Conservation (phyloP, 2,888 invertebrate species). For the Microplitis deprimator region DNA sequence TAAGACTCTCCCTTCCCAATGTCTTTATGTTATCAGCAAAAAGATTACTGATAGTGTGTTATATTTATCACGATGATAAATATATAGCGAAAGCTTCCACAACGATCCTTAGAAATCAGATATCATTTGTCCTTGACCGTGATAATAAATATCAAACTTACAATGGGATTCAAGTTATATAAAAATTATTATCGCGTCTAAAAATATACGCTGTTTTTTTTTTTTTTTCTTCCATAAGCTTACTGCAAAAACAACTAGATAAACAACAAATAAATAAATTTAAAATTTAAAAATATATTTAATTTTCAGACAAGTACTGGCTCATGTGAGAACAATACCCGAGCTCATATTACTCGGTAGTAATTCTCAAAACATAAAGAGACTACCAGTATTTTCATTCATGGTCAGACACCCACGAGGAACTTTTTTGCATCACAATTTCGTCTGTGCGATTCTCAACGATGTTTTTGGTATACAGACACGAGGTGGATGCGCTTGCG, state of each 20-base stretch:
- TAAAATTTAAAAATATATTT: not conserved
- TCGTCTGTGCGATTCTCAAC: constrained; percentile 87
- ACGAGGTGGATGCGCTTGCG: constrained; percentile 85
- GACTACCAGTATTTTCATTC: constrained; percentile 88
- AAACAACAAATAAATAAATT: not conserved
- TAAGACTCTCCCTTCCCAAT: not conserved
- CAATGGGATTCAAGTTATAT: constrained; percentile 9
- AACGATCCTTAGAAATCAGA: not conserved
- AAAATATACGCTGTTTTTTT: not conserved
- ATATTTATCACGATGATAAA: not conserved
- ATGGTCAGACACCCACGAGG: constrained; percentile 87
- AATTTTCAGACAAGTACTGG: constrained; percentile 79
- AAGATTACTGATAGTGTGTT: not conserved
- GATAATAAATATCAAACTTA: not conserved
- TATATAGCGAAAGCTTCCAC: not conserved
- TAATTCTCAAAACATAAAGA: constrained; percentile 77
- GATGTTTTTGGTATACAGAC: constrained; percentile 94
- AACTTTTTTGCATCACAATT: constrained; percentile 90
- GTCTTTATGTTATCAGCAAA: not conserved
- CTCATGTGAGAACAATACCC: constrained; percentile 85
- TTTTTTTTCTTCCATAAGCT: not conserved
- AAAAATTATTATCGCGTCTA: not conserved
- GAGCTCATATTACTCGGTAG: constrained; percentile 86
- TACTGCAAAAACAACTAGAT: not conserved
- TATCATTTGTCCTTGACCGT: constrained; percentile 39